Conservation (phyloP, 1,140 invertebrate species). For the Papilio xuthus region DNA sequence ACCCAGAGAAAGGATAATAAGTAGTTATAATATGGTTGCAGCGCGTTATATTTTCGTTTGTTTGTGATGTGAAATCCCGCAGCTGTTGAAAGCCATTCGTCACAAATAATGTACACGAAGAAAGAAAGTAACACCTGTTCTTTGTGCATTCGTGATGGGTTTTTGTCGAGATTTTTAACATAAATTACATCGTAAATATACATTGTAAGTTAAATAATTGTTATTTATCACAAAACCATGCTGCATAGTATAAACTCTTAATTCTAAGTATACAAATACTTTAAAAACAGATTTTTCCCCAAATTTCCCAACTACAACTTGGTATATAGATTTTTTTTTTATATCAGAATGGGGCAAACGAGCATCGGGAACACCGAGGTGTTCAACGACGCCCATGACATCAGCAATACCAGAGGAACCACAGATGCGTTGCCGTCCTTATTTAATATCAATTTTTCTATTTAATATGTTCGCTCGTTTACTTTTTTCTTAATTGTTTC, state of each 20-base stretch:
- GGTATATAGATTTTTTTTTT: too few relatives aligned
- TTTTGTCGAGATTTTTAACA: background rate
- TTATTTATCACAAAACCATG: slow-evolving; percentile 10
- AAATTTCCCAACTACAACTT: too few relatives aligned
- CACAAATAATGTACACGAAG: slow-evolving; percentile 5
- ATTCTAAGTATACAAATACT: background rate
- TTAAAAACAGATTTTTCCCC: background rate
- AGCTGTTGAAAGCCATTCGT: slow-evolving; percentile 19
- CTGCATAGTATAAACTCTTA: background rate
- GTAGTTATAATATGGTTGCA: background rate
- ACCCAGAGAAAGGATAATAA: background rate
- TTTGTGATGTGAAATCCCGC: slow-evolving; percentile 3
- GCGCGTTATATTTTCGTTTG: background rate
- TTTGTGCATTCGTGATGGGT: background rate
- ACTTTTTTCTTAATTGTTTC: too few relatives aligned
- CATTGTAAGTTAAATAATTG: background rate
- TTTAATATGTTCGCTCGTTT: too few relatives aligned
- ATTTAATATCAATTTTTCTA: too few relatives aligned
- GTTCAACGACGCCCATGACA: too few relatives aligned
- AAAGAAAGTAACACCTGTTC: background rate
- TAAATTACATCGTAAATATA: background rate
- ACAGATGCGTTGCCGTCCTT: too few relatives aligned
- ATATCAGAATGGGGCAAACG: too few relatives aligned
- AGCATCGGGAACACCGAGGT: too few relatives aligned
- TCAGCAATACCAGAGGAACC: too few relatives aligned